Percentiles rank a stretch among this genome's conserved stretches.
phyloP scores from a whole-genome alignment of 2,113 vertebrate genomes.

The Hippocampus abdominalis region DNA sequence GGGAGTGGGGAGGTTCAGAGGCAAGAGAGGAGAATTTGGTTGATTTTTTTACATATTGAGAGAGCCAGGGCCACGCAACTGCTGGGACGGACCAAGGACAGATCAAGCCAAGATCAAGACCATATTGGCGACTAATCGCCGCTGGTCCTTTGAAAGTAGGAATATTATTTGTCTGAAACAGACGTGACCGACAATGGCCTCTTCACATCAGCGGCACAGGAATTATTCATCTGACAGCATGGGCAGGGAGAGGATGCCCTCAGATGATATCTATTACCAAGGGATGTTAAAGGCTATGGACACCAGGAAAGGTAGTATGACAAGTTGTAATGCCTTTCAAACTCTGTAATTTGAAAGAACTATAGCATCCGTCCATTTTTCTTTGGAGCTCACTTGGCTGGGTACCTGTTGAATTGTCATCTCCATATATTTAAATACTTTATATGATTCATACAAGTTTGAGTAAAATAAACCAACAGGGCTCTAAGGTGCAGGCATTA shows the following conservation, averaged over 20 bases:
- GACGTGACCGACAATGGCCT: conserved; percentile 55
- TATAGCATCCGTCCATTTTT: conserved; percentile 10
- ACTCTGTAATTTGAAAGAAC: neutral
- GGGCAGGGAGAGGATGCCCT: conserved; percentile 65
- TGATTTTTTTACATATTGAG: conserved; percentile 40
- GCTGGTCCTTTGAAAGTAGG: conserved; percentile 26
- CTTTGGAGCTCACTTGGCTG: conserved; percentile 1
- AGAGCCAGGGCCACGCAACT: conserved; percentile 41
- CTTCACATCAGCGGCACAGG: conserved; percentile 59
- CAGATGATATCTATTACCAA: conserved; percentile 72
- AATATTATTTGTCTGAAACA: conserved; percentile 18
- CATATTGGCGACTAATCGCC: conserved; percentile 6
- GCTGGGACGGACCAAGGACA: conserved; percentile 18
- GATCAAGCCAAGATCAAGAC: conserved; percentile 12
- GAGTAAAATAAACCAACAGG: neutral
- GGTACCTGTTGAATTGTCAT: neutral
- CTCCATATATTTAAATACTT: neutral
- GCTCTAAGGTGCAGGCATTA: neutral
- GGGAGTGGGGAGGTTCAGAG: conserved; percentile 44
- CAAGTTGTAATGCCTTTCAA: neutral
- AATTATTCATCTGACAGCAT: conserved; percentile 63
- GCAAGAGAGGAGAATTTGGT: conserved; percentile 35
- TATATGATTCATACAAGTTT: neutral
- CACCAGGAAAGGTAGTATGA: conserved; percentile 73
- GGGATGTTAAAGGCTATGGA: conserved; percentile 76